phyloP scores from a whole-genome alignment of 2,113 vertebrate genomes.

The Hydrochoerus hydrochaeris region DNA sequence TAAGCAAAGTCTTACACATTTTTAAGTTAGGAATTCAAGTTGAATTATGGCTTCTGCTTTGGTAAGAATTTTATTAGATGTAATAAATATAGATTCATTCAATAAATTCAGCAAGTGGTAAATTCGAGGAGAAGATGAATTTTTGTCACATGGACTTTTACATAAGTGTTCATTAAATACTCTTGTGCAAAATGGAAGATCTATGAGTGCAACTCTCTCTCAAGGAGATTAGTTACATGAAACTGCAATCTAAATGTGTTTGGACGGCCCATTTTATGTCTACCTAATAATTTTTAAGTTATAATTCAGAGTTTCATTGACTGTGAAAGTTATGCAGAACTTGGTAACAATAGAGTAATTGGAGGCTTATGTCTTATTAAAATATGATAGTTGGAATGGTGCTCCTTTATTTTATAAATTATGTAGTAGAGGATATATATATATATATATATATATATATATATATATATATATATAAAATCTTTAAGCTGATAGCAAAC shows the following conservation, averaged over 20 bases:
- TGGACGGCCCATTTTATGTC: neutral
- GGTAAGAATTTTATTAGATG: neutral
- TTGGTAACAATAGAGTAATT: neutral
- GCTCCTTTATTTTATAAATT: neutral
- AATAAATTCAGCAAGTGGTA: neutral
- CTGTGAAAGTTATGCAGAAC: neutral
- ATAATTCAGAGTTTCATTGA: neutral
- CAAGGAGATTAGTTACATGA: neutral
- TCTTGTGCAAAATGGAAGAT: neutral
- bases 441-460: too few relatives aligned
- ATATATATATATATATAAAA: neutral
- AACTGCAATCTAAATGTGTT: neutral
- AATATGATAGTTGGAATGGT: neutral
- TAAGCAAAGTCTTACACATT: neutral
- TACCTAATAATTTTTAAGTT: constrained; percentile 5
- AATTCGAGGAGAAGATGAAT: neutral
- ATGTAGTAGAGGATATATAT: neutral
- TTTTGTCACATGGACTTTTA: constrained; percentile 24
- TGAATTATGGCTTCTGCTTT: neutral
- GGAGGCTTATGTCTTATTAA: neutral
- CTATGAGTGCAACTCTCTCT: constrained; percentile 18
- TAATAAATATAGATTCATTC: constrained; percentile 46
- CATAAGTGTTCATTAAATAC: neutral
- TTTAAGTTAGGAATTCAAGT: constrained; percentile 39
- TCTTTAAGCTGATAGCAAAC: neutral